phyloP scores from a whole-genome alignment of 2,888 invertebrate genomes.

The Drosophila testacea region DNA sequence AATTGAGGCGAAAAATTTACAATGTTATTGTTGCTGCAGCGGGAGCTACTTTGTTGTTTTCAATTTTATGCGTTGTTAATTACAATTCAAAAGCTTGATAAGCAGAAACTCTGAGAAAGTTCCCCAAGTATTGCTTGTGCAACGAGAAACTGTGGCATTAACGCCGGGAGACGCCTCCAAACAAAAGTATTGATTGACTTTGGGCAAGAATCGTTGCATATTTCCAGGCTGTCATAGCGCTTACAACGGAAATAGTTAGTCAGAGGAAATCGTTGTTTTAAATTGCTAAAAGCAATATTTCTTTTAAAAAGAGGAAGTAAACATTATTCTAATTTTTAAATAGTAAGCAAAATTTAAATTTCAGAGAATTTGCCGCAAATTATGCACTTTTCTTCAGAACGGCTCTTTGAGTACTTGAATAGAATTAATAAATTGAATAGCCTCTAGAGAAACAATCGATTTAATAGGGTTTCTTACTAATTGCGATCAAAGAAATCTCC shows the following conservation, averaged over 20 bases:
- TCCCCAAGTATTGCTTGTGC: conserved; percentile 1
- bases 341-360: background rate
- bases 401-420: too few species aligned
- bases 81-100: conserved; percentile 25
- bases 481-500: conserved; percentile 5
- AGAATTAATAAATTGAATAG: conserved; percentile 6
- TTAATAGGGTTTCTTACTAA: conserved; percentile 16
- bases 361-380: background rate
- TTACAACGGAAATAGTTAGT: background rate
- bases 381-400: background rate
- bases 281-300: background rate
- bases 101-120: conserved; percentile 39
- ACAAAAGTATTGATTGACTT: background rate
- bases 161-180: background rate
- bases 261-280: background rate
- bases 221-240: conserved; percentile 36
- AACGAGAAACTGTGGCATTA: background rate
- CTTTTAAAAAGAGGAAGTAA: background rate
- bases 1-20: conserved; percentile 34
- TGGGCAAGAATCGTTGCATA: conserved; percentile 42
- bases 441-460: background rate
- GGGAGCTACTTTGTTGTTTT: conserved; percentile 52
- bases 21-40: conserved; percentile 29
- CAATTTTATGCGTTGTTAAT: conserved; percentile 67
- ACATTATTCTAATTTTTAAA: too few species aligned